These are phyloP conservation scores for Capromys pilorides DNA, from an alignment of 2,797 vertebrate species.

Conservation along the genomic window DNA sequence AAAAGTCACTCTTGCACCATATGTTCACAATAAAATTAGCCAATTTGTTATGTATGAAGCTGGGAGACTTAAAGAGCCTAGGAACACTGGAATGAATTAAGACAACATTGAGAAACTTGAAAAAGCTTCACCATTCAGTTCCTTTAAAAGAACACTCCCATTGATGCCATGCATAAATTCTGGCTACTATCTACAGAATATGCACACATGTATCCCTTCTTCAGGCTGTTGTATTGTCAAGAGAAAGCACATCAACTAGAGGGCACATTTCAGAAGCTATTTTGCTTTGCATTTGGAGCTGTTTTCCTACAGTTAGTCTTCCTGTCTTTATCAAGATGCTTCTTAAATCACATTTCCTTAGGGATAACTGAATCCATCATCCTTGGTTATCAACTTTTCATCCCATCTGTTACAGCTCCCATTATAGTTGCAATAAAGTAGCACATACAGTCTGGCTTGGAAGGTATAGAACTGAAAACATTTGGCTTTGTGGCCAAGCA, in stretches of 20 bases:
- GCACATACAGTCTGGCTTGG: background rate
- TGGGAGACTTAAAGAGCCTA: background rate
- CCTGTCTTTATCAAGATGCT: constrained; percentile 53
- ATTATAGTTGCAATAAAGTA: constrained; percentile 54
- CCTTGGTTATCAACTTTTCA: constrained; percentile 55
- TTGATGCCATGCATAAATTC: background rate
- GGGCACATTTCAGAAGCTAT: background rate
- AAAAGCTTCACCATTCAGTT: constrained; percentile 10
- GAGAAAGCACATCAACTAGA: constrained; percentile 26
- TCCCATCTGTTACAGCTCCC: constrained; percentile 60
- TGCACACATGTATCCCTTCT: background rate
- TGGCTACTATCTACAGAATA: background rate
- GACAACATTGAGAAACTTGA: constrained; percentile 22
- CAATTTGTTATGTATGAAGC: constrained; percentile 24
- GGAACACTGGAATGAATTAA: background rate
- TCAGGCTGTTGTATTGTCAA: background rate
- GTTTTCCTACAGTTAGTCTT: constrained; percentile 41
- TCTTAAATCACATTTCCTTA: constrained; percentile 66
- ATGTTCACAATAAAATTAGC: constrained; percentile 54
- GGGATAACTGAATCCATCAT: constrained; percentile 57
- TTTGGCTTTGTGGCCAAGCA: constrained; percentile 33
- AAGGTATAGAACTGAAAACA: constrained; percentile 51
- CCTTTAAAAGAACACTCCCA: background rate
- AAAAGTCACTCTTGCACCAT: constrained; percentile 52
- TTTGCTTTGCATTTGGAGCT: constrained; percentile 53